These are phyloP conservation scores for Amia ocellicauda DNA, from an alignment of 2,113 vertebrate genomes.

Conservation along the genomic window DNA sequence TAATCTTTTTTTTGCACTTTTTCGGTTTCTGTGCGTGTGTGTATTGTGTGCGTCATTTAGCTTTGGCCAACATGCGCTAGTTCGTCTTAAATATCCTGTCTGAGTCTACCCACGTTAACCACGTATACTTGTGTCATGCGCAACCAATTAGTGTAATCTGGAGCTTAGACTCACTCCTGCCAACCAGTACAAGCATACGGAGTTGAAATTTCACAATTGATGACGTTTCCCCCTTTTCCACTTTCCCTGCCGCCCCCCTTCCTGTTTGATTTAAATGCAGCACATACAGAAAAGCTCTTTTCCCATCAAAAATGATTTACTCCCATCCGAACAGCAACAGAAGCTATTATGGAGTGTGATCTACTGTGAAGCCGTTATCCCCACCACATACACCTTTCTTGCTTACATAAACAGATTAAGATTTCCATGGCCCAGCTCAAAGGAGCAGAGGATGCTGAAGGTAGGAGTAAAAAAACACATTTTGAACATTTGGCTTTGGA, in stretches of 20 bases:
- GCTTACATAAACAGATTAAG: conserved; percentile 16
- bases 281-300: conserved; percentile 13
- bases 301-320: conserved; percentile 14
- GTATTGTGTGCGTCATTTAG: neutral
- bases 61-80: conserved; percentile 4
- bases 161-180: conserved; percentile 2
- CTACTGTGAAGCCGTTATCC: neutral
- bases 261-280: conserved; percentile 8
- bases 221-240: no score
- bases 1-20: conserved; percentile 1
- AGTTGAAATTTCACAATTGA: neutral
- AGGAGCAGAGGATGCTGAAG: conserved; percentile 6
- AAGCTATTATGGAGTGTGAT: conserved; percentile 19
- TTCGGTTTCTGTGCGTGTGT: no score
- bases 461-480: conserved; percentile 6
- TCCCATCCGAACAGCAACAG: conserved; percentile 10
- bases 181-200: neutral
- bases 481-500: neutral
- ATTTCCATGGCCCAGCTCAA: neutral
- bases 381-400: neutral
- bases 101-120: conserved; percentile 4
- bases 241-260: no score
- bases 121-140: conserved; percentile 10
- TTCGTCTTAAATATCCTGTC: conserved; percentile 11
- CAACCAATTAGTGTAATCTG: conserved; percentile 24